Base-by-base conservation (phyloP, 2,797 vertebrate species). In the Morelia viridis region DNA sequence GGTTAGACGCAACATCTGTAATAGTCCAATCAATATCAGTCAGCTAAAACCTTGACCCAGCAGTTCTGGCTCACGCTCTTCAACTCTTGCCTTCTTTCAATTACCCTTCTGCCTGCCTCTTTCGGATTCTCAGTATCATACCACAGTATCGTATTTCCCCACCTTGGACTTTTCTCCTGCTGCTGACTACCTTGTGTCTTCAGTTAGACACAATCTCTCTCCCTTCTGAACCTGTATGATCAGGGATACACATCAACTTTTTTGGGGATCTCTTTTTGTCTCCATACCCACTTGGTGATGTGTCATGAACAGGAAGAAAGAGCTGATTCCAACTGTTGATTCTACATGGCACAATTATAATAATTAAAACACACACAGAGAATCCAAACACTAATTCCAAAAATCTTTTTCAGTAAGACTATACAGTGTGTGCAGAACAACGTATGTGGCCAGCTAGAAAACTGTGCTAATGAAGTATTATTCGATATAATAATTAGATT, bases 321-420 rank as follows among this genome's bases (percentile, higher is more conserved):
- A 92, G 0, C 0, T 91, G 35, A 19, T 85, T 89, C 92, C 3
- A 92, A 5, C 1, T 60, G 0, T 88, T 94, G 83, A 89, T 58
- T 93, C 58, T 15, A 91, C 26, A 4, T 35, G 83, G 53, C 57
- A 9, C 3, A 80, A 90, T 53, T 8, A 71, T 41, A 76, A 76
- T 31, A 35, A 76, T 76, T 41, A 76, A 41, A 76, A 35, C 17
- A 3, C 68, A 7, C 15, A 76, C 31, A 35, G 15, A 1, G 6
- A 76, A 71, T 41, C 15, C 17, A 5, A 17, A 64, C 28, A 94
- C 12, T 2, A 92, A 85, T 28, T 53, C 22, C 6, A 26, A 87
- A 13, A 85, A 53, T 92, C 92, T 89, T 91, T 90, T 41, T 17
- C 2, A 95, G 2, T 58, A 24, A 85, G 0, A 88, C 89, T 15